Evolutionary conservation across 2,113 vertebrate genomes (phyloP), one percentile per base, ranked within the genome.

Genomic region (Aptenodytes patagonicus): DNA sequence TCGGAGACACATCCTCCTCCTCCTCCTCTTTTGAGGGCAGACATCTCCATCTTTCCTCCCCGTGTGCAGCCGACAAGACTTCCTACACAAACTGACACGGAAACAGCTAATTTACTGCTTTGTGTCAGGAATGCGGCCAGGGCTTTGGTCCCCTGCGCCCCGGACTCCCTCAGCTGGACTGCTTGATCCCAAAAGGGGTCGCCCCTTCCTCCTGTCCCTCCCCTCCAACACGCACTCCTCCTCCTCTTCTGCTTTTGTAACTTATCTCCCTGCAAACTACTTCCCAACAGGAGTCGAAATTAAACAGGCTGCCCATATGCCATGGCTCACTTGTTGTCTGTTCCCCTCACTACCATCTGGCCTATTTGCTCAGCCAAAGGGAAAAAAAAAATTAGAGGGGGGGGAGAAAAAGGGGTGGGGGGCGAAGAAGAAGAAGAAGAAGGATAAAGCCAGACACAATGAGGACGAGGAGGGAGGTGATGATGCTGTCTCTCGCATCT

Each of bases 291-390:
- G 99, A 99, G 98, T 98, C 97, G 97, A 99, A 98, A 99, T 99
- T 99, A 99, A 99, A 99, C 99, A 99, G 99, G 99, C 99, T 99
- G 98, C 98, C 99, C 99, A 99, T 99, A 99, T 99, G 99, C 99
- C 99, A 98, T 98, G 98, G 98, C 98, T 99, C 99, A 98, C 99
- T 99, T 99, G 98, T 98, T 99, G 99, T 98, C 99, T 99, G 99
- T 98, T 99, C 98, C 98, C 98, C 98, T 99, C 98, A 75, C 94
- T 94, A 98, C 99, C 99, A 99, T 99, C 99, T 99, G 99, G 99
- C 98, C 98, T 98, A 98, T 98, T 99, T 99, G 98, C 99, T 99
- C 98, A 99, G 98, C 98, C 98, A 98, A 98, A 90, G 72, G 83
- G 86, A 49, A 86, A 68, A 95, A 78, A 46, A n/a, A 40, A 19